Conservation (phyloP, 2,888 invertebrate species). For the Drosophila neotestacea region DNA sequence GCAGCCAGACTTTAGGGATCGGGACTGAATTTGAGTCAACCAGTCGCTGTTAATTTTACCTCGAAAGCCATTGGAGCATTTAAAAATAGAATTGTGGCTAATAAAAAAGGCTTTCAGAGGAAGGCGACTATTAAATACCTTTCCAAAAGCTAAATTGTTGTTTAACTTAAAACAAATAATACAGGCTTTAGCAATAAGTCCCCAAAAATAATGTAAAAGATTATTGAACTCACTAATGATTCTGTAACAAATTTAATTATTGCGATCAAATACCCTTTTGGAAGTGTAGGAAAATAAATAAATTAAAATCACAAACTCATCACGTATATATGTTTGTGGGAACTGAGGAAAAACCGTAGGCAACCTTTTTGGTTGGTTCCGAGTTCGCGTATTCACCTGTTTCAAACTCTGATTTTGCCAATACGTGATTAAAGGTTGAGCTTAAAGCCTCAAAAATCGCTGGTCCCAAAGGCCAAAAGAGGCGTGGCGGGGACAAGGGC, state of each 20-base stretch:
- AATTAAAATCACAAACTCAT: conserved; percentile 23
- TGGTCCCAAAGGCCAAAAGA: neutral
- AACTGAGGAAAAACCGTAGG: conserved; percentile 6
- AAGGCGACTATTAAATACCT: neutral
- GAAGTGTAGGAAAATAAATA: neutral
- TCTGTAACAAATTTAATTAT: neutral
- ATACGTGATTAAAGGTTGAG: conserved; percentile 51
- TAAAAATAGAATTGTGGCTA: neutral
- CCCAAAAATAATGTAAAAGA: neutral
- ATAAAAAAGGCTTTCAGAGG: neutral
- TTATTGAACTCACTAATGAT: neutral
- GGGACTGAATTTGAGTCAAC: no score
- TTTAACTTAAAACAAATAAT: no score
- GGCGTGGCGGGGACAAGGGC: conserved; percentile 26
- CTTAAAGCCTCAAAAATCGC: conserved; percentile 13
- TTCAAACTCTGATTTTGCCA: conserved; percentile 7
- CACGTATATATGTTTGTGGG: neutral
- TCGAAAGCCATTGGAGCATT: neutral
- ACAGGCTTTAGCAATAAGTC: no score
- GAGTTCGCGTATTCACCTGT: conserved; percentile 9
- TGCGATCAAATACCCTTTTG: neutral
- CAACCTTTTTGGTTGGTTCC: conserved; percentile 6
- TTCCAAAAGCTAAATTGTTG: neutral
- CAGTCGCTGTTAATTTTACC: neutral
- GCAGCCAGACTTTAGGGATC: no score